Evolutionary conservation across 2,113 vertebrate species (phyloP), one percentile per base, ranked within the genome.

Genomic region (Aphyosemion australe): DNA sequence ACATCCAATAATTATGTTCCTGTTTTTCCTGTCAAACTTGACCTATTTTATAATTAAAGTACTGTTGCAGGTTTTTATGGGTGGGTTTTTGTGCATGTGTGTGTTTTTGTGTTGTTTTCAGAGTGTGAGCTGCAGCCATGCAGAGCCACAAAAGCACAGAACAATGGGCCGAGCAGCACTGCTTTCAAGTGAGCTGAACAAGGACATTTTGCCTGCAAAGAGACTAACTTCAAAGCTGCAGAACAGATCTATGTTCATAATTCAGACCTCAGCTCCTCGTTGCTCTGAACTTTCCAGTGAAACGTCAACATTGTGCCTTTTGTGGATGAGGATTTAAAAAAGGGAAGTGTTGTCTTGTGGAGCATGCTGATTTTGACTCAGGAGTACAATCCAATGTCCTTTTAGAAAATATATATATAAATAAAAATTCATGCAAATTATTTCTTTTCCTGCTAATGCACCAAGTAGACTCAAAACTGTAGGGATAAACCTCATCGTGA

Each of bases 231-330:
- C 60, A 41, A 78, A 71, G 76, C 69, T 58, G 65, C 18, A 66
- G 76, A 78, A 72, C 67, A 76, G 60, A 71, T 79, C 50, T 69
- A 45, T 74, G 74, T 82, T 87, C 56, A 83, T 85, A 80, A 86
- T 85, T 84, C 80, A 84, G 71, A 72, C 72, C 70, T 57, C 37
- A 63, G 75, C 72, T 61, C 48, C 37, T 57, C 12, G 16, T 55
- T 26, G 50, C 63, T 57, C 47, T 53, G 54, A 74, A 61, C 39
- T 48, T 70, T 64, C 16, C 69, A 39, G 55, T 21, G 32, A 84
- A 69, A 84, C 56, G 31, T 83, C 69, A 69, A 67, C 71, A 70
- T 69, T 52, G 26, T 52, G 59, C 7, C 43, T 47, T 21, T 8
- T 42, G 37, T 4, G 11, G 54, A 42, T 34, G 4, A 18, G 10